A percentile compares a stretch with the other conserved stretches of the same genome.
Conservation (phyloP, 2,113 vertebrate species). For the Atrichornis clamosus region DNA sequence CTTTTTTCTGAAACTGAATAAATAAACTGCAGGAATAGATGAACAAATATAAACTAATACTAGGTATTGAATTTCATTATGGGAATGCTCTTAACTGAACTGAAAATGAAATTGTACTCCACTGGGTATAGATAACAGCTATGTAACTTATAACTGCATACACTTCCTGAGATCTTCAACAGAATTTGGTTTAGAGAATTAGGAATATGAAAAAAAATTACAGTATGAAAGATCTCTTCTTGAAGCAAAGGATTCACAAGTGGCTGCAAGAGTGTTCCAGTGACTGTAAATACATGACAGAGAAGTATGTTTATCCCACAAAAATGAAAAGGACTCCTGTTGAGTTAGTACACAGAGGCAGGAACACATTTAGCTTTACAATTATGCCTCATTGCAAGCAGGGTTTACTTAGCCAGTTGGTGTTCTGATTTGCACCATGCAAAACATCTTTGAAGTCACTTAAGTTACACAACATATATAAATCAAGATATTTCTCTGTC, state of each 20-base stretch:
- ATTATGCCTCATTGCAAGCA: background rate
- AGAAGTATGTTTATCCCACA: background rate
- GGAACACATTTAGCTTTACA: constrained; percentile 16
- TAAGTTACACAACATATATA: background rate
- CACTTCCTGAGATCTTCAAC: background rate
- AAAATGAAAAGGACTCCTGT: background rate
- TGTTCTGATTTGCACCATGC: background rate
- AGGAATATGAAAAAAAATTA: background rate
- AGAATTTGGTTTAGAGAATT: background rate
- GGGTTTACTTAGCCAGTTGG: background rate
- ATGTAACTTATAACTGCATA: background rate
- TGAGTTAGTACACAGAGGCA: background rate
- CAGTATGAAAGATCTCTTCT: background rate
- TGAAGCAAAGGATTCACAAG: background rate
- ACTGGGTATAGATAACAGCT: background rate
- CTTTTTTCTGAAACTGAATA: background rate
- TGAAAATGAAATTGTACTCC: background rate
- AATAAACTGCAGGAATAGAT: background rate
- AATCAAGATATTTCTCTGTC: background rate
- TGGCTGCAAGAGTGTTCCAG: background rate
- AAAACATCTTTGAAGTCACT: background rate
- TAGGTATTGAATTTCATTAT: background rate
- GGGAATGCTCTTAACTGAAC: background rate
- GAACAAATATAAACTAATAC: background rate
- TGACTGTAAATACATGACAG: background rate